A percentile compares a stretch with the other conserved stretches of the same genome.
phyloP scores from a whole-genome alignment of 2,113 vertebrate species.

The Polyodon spathula region DNA sequence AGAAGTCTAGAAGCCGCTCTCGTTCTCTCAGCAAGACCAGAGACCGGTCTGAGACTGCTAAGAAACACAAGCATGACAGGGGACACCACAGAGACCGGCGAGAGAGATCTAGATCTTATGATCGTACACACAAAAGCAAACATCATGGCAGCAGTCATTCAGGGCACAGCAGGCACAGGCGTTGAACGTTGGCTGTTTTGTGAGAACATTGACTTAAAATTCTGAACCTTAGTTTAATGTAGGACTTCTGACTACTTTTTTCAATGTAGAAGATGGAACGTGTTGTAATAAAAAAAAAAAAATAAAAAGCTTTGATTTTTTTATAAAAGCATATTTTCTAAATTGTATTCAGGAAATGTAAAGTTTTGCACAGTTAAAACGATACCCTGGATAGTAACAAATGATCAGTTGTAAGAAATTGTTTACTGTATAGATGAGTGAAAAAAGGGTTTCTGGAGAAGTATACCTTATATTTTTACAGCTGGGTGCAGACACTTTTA shows the following conservation, averaged over 20 bases:
- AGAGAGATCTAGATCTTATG: constrained; percentile 85
- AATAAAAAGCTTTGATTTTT: constrained; percentile 66
- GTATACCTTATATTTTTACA: constrained; percentile 76
- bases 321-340: constrained; percentile 59
- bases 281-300: constrained; percentile 51
- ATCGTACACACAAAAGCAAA: constrained; percentile 87
- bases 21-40: constrained; percentile 80
- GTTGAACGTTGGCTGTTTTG: constrained; percentile 48
- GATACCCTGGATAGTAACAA: constrained; percentile 58
- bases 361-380: constrained; percentile 70
- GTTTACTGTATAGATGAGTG: constrained; percentile 64
- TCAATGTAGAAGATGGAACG: constrained; percentile 65
- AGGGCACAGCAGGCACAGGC: constrained; percentile 81
- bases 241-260: constrained; percentile 55
- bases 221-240: constrained; percentile 36
- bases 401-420: constrained; percentile 53
- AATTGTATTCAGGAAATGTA: constrained; percentile 48
- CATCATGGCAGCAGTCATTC: constrained; percentile 82
- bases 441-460: constrained; percentile 61
- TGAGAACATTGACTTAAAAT: not conserved
- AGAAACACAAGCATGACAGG: constrained; percentile 90
- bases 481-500: constrained; percentile 75
- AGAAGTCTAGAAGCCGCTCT: constrained; percentile 73
- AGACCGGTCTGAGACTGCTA: constrained; percentile 71
- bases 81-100: constrained; percentile 80